Evolutionary conservation across 2,797 vertebrate genomes (phyloP).

Genomic region (Anomalospiza imberbis): DNA sequence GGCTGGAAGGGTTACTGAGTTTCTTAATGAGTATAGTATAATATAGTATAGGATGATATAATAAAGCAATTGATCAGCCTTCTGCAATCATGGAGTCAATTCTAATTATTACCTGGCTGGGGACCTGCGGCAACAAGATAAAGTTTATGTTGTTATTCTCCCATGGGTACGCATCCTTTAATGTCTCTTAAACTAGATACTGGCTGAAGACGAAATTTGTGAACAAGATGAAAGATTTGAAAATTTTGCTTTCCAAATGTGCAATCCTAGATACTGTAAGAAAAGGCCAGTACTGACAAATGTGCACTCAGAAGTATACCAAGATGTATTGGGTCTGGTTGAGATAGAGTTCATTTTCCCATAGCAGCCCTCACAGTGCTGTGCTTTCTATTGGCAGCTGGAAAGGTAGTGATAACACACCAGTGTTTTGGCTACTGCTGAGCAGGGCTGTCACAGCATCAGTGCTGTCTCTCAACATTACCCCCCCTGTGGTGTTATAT

Average conservation of each 20-base stretch:
- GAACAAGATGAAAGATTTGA: background rate
- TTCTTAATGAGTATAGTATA: too few relatives aligned
- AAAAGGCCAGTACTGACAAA: background rate
- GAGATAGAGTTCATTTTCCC: background rate
- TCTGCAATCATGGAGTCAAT: too few relatives aligned
- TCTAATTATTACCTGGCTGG: too few relatives aligned
- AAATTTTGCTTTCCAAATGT: background rate
- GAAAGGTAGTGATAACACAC: background rate
- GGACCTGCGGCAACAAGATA: too few relatives aligned
- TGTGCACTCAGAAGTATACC: accelerated
- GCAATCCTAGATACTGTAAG: background rate
- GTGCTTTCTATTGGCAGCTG: background rate
- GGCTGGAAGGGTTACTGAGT: too few relatives aligned
- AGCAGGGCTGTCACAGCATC: background rate
- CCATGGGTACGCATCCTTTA: background rate
- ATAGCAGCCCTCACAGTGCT: background rate
- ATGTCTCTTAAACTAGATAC: background rate
- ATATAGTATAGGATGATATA: too few relatives aligned
- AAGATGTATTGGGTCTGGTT: background rate
- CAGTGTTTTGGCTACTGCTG: background rate
- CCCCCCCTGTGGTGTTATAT: too few relatives aligned
- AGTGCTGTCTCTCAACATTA: background rate
- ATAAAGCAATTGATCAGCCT: too few relatives aligned
- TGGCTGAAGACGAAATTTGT: background rate
- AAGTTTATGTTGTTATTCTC: background rate